These are phyloP conservation scores for Athetis lepigone DNA, from an alignment of 2,888 invertebrate genomes.

Conservation along the genomic window DNA sequence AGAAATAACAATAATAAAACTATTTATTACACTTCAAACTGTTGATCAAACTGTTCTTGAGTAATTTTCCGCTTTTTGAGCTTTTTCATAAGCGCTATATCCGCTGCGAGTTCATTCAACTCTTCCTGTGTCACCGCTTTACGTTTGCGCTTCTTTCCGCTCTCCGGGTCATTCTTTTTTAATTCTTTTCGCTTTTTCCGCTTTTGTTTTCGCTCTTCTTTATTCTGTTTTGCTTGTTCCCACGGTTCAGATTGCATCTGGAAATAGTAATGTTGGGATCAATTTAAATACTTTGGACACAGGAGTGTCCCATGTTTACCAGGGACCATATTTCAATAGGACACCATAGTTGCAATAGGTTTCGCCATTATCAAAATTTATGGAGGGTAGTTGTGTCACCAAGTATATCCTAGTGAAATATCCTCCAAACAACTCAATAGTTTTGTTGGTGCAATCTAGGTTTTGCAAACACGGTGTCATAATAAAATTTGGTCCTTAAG, in stretches of 20 bases:
- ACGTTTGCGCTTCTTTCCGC: slow-evolving; percentile 83
- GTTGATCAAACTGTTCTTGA: slow-evolving; percentile 92
- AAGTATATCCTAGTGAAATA: too few relatives aligned
- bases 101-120: slow-evolving; percentile 94
- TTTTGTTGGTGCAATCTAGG: too few relatives aligned
- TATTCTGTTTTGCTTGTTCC: slow-evolving; percentile 94
- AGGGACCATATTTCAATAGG: too few relatives aligned
- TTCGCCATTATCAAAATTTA: too few relatives aligned
- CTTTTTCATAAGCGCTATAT: slow-evolving; percentile 96
- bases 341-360: too few relatives aligned
- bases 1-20: background rate
- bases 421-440: too few relatives aligned
- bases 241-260: slow-evolving; percentile 93
- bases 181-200: slow-evolving; percentile 91
- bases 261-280: slow-evolving; percentile 31
- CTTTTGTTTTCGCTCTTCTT: slow-evolving; percentile 92
- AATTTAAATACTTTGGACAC: background rate
- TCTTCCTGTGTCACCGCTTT: slow-evolving; percentile 92
- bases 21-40: slow-evolving; percentile 86
- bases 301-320: too few relatives aligned
- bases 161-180: slow-evolving; percentile 85
- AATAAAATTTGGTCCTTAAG: too few relatives aligned
- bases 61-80: slow-evolving; percentile 95
- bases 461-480: too few relatives aligned
- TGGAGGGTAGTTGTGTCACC: too few relatives aligned